These are phyloP conservation scores for Hirtodrosophila confusa DNA, from an alignment of 2,888 invertebrate species.

Conservation along the genomic window DNA sequence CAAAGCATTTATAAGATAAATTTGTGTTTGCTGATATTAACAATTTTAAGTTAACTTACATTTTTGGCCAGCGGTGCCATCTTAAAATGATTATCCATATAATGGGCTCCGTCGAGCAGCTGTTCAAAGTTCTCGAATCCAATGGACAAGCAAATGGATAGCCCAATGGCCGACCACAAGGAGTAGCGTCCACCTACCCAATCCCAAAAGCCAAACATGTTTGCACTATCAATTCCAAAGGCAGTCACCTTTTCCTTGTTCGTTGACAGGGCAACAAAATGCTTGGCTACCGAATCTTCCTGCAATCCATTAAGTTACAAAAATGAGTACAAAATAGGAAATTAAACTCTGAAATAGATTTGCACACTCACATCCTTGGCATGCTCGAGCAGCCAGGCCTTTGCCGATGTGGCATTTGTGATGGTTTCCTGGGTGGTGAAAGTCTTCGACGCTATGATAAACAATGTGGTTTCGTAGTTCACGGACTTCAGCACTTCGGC, in stretches of 20 bases:
- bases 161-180: slow-evolving; percentile 99
- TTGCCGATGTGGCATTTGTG: slow-evolving; percentile 99
- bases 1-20: slow-evolving; percentile 41
- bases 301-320: slow-evolving; percentile 80
- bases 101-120: slow-evolving; percentile 95
- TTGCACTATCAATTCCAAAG: slow-evolving; percentile 98
- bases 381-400: slow-evolving; percentile 94
- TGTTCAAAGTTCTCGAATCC: slow-evolving; percentile 98
- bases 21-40: not conserved
- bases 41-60: slow-evolving; percentile 85
- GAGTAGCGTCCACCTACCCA: slow-evolving; percentile 99
- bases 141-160: slow-evolving; percentile 96
- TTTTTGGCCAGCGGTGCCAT: slow-evolving; percentile 95
- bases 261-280: slow-evolving; percentile 99
- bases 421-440: slow-evolving; percentile 99
- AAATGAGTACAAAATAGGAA: not conserved
- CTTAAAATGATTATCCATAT: slow-evolving; percentile 96
- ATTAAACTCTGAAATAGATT: not conserved
- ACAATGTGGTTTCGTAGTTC: slow-evolving; percentile 96
- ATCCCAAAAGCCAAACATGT: slow-evolving; percentile 99
- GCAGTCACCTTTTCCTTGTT: slow-evolving; percentile 97
- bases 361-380: slow-evolving; percentile 91
- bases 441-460: slow-evolving; percentile 99
- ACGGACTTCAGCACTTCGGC: slow-evolving; percentile 96
- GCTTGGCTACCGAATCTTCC: slow-evolving; percentile 94